phyloP scores from a whole-genome alignment of 2,888 invertebrate genomes.

The Pocota personata region DNA sequence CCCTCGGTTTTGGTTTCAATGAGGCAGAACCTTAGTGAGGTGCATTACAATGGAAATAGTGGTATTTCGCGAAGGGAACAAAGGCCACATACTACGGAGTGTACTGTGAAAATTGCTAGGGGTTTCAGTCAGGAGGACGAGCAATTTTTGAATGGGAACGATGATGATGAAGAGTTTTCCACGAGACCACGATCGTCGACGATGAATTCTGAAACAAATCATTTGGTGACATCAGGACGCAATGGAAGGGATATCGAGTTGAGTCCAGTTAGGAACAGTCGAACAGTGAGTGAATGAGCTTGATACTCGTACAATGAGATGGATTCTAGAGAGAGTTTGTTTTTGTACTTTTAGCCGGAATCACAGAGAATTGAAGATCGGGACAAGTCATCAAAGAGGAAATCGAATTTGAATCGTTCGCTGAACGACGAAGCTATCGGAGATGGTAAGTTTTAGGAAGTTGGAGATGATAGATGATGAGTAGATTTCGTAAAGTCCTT shows the following conservation, averaged over 20 bases:
- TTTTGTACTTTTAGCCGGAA: conserved; percentile 77
- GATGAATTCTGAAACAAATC: conserved; percentile 76
- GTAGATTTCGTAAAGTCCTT: too few relatives aligned
- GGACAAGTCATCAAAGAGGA: conserved; percentile 87
- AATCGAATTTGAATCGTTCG: conserved; percentile 86
- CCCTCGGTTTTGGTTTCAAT: conserved; percentile 79
- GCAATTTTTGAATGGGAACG: conserved; percentile 56
- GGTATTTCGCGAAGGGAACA: conserved; percentile 53
- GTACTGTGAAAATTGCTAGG: conserved; percentile 76
- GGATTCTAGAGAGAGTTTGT: background rate
- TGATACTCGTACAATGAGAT: background rate
- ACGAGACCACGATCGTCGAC: conserved; percentile 79
- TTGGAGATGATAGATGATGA: background rate
- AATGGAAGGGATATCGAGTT: conserved; percentile 74
- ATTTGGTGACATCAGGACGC: conserved; percentile 13
- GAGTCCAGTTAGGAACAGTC: conserved; percentile 79
- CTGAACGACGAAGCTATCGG: conserved; percentile 82
- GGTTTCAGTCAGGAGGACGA: conserved; percentile 46
- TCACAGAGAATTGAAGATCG: conserved; percentile 83
- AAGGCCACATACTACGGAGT: conserved; percentile 76
- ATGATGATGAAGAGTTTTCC: conserved; percentile 41
- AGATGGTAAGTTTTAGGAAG: conserved; percentile 79
- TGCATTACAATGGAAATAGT: conserved; percentile 78
- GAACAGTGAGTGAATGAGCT: conserved; percentile 77
- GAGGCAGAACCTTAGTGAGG: conserved; percentile 81